Conservation (phyloP, 2,113 vertebrate species). For the Hucho hucho region DNA sequence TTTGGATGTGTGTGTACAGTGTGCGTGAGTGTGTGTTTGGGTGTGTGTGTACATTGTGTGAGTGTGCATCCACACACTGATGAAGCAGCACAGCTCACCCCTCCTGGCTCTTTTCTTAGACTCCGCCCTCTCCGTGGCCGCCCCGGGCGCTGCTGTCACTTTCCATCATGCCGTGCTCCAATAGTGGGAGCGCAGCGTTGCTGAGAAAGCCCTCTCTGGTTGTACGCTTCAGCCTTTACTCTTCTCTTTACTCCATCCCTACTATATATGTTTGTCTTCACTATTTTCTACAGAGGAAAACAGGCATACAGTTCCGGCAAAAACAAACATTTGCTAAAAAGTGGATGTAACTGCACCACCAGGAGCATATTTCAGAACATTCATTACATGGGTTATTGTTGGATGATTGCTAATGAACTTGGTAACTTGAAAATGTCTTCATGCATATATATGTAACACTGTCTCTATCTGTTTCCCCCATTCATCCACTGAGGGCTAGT, state of each 20-base stretch:
- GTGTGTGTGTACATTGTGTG: not conserved
- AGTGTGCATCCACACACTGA: not conserved
- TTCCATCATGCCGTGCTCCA: not conserved
- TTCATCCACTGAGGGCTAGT: not conserved
- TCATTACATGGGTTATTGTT: not conserved
- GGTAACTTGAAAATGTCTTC: not conserved
- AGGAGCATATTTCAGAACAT: not conserved
- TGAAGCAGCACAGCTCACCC: not conserved
- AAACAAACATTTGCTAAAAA: too few species aligned
- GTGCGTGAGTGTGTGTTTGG: not conserved
- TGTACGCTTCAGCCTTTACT: not conserved
- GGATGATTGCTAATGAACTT: not conserved
- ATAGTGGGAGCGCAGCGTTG: not conserved
- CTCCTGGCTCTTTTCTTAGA: not conserved
- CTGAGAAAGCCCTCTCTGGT: not conserved
- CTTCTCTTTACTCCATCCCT: not conserved
- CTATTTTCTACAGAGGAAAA: not conserved
- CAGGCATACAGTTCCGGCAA: not conserved
- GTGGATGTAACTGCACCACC: not conserved
- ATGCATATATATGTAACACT: not conserved
- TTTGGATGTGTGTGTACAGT: too few species aligned
- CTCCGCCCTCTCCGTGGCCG: not conserved
- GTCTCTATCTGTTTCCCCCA: not conserved
- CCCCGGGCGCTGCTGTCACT: constrained; percentile 1
- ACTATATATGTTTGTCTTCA: too few species aligned